phyloP scores from a whole-genome alignment of 2,113 vertebrate genomes.

The Clarias macrocephalus region DNA sequence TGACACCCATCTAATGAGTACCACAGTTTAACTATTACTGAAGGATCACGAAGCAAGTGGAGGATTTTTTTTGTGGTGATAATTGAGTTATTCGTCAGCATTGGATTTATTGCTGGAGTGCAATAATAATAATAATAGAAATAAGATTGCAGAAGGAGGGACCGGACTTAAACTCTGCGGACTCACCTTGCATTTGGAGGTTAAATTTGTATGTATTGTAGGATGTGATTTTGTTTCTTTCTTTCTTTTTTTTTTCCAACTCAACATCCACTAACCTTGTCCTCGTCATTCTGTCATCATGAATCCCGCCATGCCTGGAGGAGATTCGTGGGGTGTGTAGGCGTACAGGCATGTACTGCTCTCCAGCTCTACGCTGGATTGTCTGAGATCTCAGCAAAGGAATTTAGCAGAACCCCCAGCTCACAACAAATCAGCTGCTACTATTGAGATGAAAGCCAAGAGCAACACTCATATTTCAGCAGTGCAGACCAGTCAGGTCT shows the following conservation, averaged over 20 bases:
- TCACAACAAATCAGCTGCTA: constrained; percentile 48
- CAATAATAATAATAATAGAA: constrained; percentile 30
- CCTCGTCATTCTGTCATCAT: constrained; percentile 3
- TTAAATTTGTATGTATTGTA: not conserved
- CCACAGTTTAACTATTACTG: constrained; percentile 64
- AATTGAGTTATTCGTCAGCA: constrained; percentile 64
- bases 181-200: not conserved
- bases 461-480: constrained; percentile 49
- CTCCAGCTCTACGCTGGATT: constrained; percentile 37
- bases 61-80: constrained; percentile 64
- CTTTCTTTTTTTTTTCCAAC: not conserved
- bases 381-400: constrained; percentile 31
- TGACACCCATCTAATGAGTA: constrained; percentile 70
- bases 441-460: constrained; percentile 46
- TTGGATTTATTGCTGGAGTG: constrained; percentile 56
- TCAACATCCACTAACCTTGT: not conserved
- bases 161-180: not conserved
- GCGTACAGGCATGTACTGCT: constrained; percentile 27
- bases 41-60: constrained; percentile 61
- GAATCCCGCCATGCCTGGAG: constrained; percentile 15
- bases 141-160: not conserved
- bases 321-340: constrained; percentile 37
- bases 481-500: constrained; percentile 44
- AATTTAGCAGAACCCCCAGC: constrained; percentile 50
- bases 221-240: not conserved